Evolutionary conservation across 2,797 vertebrate genomes (phyloP), one percentile per base, ranked within the genome.

Genomic region (Anas acuta): DNA sequence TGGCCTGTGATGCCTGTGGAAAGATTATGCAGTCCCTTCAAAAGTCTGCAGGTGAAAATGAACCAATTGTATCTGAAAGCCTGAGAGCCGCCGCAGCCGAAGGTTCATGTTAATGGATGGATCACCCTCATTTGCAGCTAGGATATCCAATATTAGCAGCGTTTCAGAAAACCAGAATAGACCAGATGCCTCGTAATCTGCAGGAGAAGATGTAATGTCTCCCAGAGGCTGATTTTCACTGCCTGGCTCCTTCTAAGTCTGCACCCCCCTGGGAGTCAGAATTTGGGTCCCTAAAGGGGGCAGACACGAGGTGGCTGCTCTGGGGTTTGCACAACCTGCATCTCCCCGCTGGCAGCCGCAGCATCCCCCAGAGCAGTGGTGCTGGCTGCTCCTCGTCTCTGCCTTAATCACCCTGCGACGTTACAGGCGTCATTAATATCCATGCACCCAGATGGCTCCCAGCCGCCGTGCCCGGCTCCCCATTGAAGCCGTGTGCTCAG

Each of bases 381-480:
- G 91, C 62, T 70, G 67, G 39, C 81, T 84, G 85, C 45, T 76
- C 60, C 43, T 66, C 7, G 0, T 70, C 89, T 70, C 89, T 70
- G 70, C 71, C 80, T 86, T 93, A 90, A 95, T 95, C 88, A 93
- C 47, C 53, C 58, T 5, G 43, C 0, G 15, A 90, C 83, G 73
- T 60, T 57, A 73, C 83, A 51, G 7, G 33, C 73, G 35, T 86
- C 60, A 32, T 85, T 94, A 91, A 75, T 84, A 67, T 62, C 85
- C 83, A 14, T 6, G 26, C 67, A 72, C 80, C 73, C 91, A 95
- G 93, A 91, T 62, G 76, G 94, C 83, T 96, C 79, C 87, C 87
- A 74, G 92, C 47, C 5, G 0, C 74, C 1, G 0, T 20, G 41
- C 61, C 70, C 7, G 0, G 62, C 84, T 92, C 45, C 60, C 74